These are phyloP conservation scores for Chromoteleia sp. DNA, from an alignment of 2,888 invertebrate genomes.

Conservation along the genomic window DNA sequence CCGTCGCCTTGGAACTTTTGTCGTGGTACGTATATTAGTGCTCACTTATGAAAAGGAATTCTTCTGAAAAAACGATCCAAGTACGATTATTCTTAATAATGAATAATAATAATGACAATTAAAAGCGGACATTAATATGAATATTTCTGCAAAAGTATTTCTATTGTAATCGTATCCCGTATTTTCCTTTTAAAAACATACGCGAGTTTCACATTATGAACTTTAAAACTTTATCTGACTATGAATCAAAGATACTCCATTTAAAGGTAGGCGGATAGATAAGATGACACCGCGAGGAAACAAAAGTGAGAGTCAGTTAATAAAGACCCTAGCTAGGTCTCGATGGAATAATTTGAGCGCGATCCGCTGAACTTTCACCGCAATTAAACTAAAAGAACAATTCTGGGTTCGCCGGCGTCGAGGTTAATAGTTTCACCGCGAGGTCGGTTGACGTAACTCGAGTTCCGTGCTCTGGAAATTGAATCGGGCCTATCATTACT, in stretches of 20 bases:
- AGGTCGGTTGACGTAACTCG: constrained; percentile 71
- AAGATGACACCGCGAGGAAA: constrained; percentile 12
- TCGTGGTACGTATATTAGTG: too few relatives aligned
- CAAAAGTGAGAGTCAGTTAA: constrained; percentile 40
- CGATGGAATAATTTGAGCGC: constrained; percentile 38
- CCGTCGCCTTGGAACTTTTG: too few relatives aligned
- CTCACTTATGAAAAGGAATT: too few relatives aligned
- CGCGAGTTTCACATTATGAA: too few relatives aligned
- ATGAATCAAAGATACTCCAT: neutral
- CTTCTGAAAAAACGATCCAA: too few relatives aligned
- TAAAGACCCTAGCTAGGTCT: constrained; percentile 5
- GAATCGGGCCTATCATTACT: constrained; percentile 55
- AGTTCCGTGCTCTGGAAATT: constrained; percentile 64
- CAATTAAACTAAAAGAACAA: constrained; percentile 78
- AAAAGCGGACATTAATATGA: too few relatives aligned
- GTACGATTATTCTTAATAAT: too few relatives aligned
- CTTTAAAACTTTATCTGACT: too few relatives aligned
- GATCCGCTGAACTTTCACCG: constrained; percentile 78
- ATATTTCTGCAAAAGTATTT: too few relatives aligned
- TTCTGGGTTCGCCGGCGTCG: constrained; percentile 73
- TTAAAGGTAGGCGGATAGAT: neutral
- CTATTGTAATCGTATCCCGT: too few relatives aligned
- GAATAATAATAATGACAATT: too few relatives aligned
- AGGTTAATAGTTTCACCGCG: constrained; percentile 74
- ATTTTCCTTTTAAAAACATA: too few relatives aligned